Base-by-base conservation (phyloP, 2,113 vertebrate species). In the Cettia cetti region DNA sequence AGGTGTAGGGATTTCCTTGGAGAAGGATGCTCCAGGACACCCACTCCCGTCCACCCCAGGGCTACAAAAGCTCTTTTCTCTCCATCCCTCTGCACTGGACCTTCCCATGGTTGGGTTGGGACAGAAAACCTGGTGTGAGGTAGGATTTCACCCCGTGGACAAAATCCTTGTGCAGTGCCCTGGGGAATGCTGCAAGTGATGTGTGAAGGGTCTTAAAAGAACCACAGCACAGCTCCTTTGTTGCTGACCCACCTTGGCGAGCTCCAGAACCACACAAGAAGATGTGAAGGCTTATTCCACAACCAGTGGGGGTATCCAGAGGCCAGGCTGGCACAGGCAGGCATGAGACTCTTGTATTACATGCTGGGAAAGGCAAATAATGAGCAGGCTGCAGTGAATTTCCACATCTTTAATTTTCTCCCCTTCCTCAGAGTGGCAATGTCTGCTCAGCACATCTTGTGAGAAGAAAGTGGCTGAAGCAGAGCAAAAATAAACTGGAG, bases 381-480 rank as follows among this genome's bases (percentile, higher is more conserved):
- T 2, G 35, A 86, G 39, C 45, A 82, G 78, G 13, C 74, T 87
- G 28, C 28, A 21, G 42, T 15, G 50, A 37, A 39, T 72, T 89
- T 79, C 54, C 61, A 35, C 50, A 60, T 37, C 54, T 88, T 80
- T 90, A 68, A 93, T 93, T 95, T 96, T 76, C 76, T 89, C 92
- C 94, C 87, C 92, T 90, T 93, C 90, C 89, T 95, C 84, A 82
- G 89, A 96, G 93, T 82, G 94, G 87, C 93, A 84, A 95, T 95
- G 68, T 96, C 94, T 96, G 94, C 91, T 96, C 95, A 97, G 90
- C 57, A 93, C 82, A 96, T 95, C 85, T 85, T 40, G 56, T n/a
- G 77, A 90, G 61, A 54, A 84, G 92, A 76, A 69, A 66, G 86
- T 54, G 75, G 78, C 63, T 86, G 92, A 52, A 94, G 50, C 37